Conservation (phyloP, 2,888 invertebrate genomes). For the Gastrophysa polygoni region DNA sequence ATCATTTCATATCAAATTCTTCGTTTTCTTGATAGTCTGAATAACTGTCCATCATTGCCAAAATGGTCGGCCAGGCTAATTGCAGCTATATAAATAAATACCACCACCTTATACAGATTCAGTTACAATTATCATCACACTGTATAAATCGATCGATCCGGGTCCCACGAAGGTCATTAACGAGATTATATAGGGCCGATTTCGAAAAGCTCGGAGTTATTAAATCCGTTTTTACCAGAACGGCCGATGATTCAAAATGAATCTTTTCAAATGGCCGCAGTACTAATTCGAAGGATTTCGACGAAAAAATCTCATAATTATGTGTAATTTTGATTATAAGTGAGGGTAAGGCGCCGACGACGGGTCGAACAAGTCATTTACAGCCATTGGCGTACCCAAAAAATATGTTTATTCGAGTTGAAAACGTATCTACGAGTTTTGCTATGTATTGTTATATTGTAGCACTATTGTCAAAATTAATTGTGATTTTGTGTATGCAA, state of each 20-base stretch:
- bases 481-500: too few relatives aligned
- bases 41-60: too few relatives aligned
- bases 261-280: slow-evolving; percentile 44
- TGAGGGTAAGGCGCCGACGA: slow-evolving; percentile 48
- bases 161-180: slow-evolving; percentile 33
- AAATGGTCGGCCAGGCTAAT: too few relatives aligned
- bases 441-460: too few relatives aligned
- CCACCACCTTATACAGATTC: neutral
- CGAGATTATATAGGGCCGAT: slow-evolving; percentile 38
- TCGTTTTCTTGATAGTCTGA: too few relatives aligned
- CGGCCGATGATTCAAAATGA: slow-evolving; percentile 35
- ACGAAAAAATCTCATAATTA: slow-evolving; percentile 55
- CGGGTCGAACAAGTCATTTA: slow-evolving; percentile 37
- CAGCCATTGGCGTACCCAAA: slow-evolving; percentile 21
- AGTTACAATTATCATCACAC: slow-evolving; percentile 3
- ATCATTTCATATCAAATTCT: too few relatives aligned
- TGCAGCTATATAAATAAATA: too few relatives aligned
- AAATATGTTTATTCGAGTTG: neutral
- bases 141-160: slow-evolving; percentile 33
- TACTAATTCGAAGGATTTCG: slow-evolving; percentile 45
- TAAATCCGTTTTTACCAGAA: slow-evolving; percentile 38
- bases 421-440: neutral
- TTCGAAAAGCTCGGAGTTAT: slow-evolving; percentile 34
- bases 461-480: too few relatives aligned
- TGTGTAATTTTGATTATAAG: slow-evolving; percentile 58